Evolutionary conservation across 2,888 invertebrate species (phyloP).

Genomic region (Ophonus ardosiacus): DNA sequence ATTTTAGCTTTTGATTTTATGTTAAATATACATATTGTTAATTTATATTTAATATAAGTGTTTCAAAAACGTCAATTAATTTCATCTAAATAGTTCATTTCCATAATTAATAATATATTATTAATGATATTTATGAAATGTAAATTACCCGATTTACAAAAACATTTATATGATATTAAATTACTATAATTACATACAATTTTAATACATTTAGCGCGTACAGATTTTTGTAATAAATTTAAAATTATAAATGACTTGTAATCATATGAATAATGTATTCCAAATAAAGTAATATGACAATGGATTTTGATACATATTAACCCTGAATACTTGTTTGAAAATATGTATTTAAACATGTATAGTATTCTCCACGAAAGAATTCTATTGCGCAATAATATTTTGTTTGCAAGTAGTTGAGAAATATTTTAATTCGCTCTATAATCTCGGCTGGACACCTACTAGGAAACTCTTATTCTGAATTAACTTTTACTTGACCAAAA

Average conservation of each 20-base stretch:
- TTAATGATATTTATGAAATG: slow-evolving; percentile 12
- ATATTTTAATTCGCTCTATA: too few relatives aligned
- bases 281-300: neutral
- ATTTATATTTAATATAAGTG: slow-evolving; percentile 9
- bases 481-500: too few relatives aligned
- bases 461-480: too few relatives aligned
- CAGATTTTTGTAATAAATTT: neutral
- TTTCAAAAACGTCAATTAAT: neutral
- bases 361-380: too few relatives aligned
- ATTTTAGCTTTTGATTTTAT: too few relatives aligned
- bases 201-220: neutral
- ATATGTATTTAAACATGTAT: too few relatives aligned
- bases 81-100: neutral
- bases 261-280: neutral
- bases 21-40: neutral
- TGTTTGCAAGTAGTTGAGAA: too few relatives aligned
- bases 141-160: slow-evolving; percentile 26
- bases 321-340: too few relatives aligned
- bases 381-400: too few relatives aligned
- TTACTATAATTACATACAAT: slow-evolving; percentile 25
- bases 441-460: too few relatives aligned
- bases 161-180: slow-evolving; percentile 26
- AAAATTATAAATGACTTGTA: neutral
- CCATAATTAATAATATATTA: slow-evolving; percentile 11
- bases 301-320: too few relatives aligned